Percentiles rank a stretch among this genome's conserved stretches.
phyloP scores from a whole-genome alignment of 1,140 invertebrate species.

The Babylonia areolata region DNA sequence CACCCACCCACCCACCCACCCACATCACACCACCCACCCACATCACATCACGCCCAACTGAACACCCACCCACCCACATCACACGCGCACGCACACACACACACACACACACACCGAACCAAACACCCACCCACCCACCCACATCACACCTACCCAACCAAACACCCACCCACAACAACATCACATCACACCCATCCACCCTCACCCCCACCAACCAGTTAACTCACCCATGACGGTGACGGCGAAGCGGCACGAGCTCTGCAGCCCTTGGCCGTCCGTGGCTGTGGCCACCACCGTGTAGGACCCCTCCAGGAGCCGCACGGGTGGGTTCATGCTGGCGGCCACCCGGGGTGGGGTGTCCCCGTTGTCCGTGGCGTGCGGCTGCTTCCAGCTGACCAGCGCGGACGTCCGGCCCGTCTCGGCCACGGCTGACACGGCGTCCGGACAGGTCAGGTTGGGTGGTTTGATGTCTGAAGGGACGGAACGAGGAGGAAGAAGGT shows the following conservation, averaged over 20 bases:
- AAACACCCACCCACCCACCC: too few relatives aligned
- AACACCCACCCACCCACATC: too few relatives aligned
- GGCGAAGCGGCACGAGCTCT: slow-evolving; percentile 50
- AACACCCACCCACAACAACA: too few relatives aligned
- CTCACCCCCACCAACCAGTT: not conserved
- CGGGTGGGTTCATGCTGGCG: slow-evolving; percentile 53
- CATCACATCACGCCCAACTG: too few relatives aligned
- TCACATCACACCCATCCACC: too few relatives aligned
- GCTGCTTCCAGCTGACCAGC: slow-evolving; percentile 46
- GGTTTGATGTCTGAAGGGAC: slow-evolving; percentile 49
- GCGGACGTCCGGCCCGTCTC: slow-evolving; percentile 49
- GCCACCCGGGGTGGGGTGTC: slow-evolving; percentile 44
- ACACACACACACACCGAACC: too few relatives aligned
- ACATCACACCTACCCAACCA: not conserved
- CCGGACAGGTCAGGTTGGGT: slow-evolving; percentile 49
- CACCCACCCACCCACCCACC: not conserved
- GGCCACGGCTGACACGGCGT: slow-evolving; percentile 37
- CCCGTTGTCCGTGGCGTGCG: slow-evolving; percentile 51
- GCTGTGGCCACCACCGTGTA: slow-evolving; percentile 56
- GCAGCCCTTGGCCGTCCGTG: slow-evolving; percentile 46
- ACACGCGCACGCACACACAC: not conserved
- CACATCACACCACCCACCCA: too few relatives aligned
- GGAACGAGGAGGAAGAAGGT: not conserved
- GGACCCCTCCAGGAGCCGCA: slow-evolving; percentile 49
- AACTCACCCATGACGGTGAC: slow-evolving; percentile 56